Evolutionary conservation across 2,888 invertebrate species (phyloP).

Genomic region (Zele albiditarsus): DNA sequence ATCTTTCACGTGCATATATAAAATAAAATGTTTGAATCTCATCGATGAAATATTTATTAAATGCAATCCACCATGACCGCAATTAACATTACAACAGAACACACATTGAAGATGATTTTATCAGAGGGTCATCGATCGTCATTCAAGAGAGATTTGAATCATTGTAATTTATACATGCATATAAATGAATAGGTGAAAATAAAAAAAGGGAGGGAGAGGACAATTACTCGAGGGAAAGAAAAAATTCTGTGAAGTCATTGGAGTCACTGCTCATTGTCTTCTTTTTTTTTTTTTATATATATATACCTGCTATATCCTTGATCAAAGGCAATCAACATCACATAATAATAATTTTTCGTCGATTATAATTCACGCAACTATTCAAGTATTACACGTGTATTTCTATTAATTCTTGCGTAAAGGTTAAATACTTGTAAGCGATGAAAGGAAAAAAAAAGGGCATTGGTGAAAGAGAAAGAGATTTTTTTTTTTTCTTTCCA

Average conservation of each 20-base stretch:
- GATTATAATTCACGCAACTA: conserved; percentile 10
- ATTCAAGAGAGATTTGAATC: conserved; percentile 5
- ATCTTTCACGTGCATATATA: not conserved
- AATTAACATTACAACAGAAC: conserved; percentile 41
- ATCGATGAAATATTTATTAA: conserved; percentile 38
- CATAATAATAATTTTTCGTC: conserved; percentile 11
- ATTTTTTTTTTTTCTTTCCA: not conserved
- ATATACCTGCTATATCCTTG: not conserved
- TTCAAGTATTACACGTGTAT: conserved; percentile 21
- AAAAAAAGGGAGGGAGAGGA: not conserved
- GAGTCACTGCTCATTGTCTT: conserved; percentile 23
- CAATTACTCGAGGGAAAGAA: not conserved
- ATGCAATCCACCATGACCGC: conserved; percentile 41
- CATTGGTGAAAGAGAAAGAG: conserved; percentile 22
- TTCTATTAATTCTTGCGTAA: conserved; percentile 36
- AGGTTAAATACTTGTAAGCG: conserved; percentile 34
- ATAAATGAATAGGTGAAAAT: not conserved
- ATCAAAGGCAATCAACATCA: not conserved
- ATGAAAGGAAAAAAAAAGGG: conserved; percentile 11
- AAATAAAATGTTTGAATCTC: conserved; percentile 10
- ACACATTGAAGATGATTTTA: conserved; percentile 13
- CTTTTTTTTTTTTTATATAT: not conserved
- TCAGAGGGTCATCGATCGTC: conserved; percentile 34
- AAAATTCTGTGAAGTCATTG: conserved; percentile 35
- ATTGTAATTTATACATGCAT: not conserved